Evolutionary conservation across 2,888 invertebrate genomes (phyloP).

Genomic region (Acrobasis consociella): DNA sequence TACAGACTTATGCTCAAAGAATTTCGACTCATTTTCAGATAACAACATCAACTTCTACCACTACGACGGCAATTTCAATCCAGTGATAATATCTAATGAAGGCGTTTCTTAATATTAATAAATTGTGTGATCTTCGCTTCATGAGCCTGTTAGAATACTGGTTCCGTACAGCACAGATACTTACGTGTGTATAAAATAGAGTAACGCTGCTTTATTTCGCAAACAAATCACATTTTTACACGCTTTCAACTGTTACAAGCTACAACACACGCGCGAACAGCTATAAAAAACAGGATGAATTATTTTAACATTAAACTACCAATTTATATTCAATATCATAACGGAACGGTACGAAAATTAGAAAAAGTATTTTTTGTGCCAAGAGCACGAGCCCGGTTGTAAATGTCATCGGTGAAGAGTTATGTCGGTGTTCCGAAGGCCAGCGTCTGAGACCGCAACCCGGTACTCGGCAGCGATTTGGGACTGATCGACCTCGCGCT

Average conservation of each 20-base stretch:
- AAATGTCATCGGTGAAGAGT: constrained; percentile 46
- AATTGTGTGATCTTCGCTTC: constrained; percentile 34
- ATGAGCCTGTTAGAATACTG: constrained; percentile 12
- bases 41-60: constrained; percentile 26
- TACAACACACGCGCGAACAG: constrained; percentile 6
- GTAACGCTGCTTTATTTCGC: constrained; percentile 7
- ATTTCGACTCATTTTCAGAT: constrained; percentile 43
- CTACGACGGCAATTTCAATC: constrained; percentile 44
- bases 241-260: background rate
- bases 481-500: constrained; percentile 62
- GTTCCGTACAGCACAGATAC: background rate
- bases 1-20: constrained; percentile 43
- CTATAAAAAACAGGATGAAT: background rate
- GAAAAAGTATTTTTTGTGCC: constrained; percentile 24
- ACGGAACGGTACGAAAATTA: constrained; percentile 31
- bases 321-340: constrained; percentile 20
- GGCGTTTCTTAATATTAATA: constrained; percentile 57
- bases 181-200: constrained; percentile 9
- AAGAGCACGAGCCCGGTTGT: constrained; percentile 39
- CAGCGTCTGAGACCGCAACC: constrained; percentile 30
- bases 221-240: constrained; percentile 6
- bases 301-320: constrained; percentile 1
- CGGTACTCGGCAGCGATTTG: constrained; percentile 61
- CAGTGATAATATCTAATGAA: constrained; percentile 52
- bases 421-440: constrained; percentile 37